phyloP scores from a whole-genome alignment of 2,113 vertebrate species.

The Chionis minor region DNA sequence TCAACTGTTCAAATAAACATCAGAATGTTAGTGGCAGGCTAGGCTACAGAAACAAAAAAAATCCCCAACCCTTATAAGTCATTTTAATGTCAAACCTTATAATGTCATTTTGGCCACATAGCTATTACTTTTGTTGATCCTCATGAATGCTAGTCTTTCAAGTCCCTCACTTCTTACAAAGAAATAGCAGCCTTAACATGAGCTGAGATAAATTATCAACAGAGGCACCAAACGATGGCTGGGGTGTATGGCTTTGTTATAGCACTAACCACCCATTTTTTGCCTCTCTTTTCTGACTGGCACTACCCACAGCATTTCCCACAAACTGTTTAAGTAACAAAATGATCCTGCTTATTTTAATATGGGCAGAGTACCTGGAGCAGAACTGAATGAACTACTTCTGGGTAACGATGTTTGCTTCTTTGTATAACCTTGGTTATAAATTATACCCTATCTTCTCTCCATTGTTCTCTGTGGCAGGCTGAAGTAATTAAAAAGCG shows the following conservation, averaged over 20 bases:
- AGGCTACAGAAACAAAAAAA: neutral
- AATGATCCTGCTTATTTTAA: neutral
- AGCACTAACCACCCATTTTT: neutral
- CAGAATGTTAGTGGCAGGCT: neutral
- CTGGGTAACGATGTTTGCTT: neutral
- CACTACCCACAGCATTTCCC: neutral
- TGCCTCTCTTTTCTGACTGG: neutral
- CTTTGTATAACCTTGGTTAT: neutral
- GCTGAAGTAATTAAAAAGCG: neutral
- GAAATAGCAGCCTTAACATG: neutral
- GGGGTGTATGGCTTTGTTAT: neutral
- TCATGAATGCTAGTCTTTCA: neutral
- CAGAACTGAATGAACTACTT: neutral
- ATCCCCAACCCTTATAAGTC: neutral
- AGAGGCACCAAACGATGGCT: rapidly evolving
- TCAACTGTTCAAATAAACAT: constrained; percentile 1
- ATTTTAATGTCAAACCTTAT: neutral
- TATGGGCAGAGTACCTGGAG: neutral
- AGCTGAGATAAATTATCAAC: neutral
- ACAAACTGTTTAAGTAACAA: neutral
- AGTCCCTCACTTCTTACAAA: neutral
- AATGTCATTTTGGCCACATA: neutral
- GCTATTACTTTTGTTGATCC: neutral
- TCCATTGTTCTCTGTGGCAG: neutral
- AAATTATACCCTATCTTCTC: neutral